Evolutionary conservation across 1,140 invertebrate genomes (phyloP).

Genomic region (Campoletis sonorensis): DNA sequence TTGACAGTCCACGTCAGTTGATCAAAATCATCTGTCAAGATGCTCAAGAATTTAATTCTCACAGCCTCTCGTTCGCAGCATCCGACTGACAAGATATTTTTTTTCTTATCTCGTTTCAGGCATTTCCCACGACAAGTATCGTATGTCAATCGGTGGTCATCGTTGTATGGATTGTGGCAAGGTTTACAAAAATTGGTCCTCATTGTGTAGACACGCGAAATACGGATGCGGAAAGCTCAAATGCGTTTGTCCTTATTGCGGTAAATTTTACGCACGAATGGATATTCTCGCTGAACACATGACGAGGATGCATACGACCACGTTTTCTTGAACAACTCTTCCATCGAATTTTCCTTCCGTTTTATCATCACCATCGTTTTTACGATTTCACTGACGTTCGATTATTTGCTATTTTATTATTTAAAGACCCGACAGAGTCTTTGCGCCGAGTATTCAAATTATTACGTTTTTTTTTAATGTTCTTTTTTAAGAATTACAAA

Average conservation of each 20-base stretch:
- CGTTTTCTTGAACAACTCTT: no score
- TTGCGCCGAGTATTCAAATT: no score
- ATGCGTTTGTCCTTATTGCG: slow-evolving; percentile 63
- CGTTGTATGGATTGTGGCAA: slow-evolving; percentile 65
- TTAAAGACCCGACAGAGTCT: no score
- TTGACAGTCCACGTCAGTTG: no score
- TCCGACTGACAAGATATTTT: slow-evolving; percentile 59
- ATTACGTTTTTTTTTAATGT: no score
- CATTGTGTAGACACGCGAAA: slow-evolving; percentile 65
- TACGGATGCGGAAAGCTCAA: slow-evolving; percentile 72
- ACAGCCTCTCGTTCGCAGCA: neutral
- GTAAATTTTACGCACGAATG: slow-evolving; percentile 63
- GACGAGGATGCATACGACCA: slow-evolving; percentile 46
- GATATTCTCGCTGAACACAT: slow-evolving; percentile 67
- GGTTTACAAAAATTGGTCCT: slow-evolving; percentile 64
- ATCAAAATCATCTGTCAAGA: slow-evolving; percentile 51
- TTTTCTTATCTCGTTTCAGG: slow-evolving; percentile 66
- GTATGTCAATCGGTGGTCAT: slow-evolving; percentile 50
- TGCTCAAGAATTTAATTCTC: slow-evolving; percentile 20
- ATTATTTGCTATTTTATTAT: no score
- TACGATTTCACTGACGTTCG: no score
- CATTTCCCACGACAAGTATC: slow-evolving; percentile 43
- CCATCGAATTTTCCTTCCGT: no score
- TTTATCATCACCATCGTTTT: no score
- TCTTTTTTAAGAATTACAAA: no score